phyloP scores from a whole-genome alignment of 1,140 invertebrate species.

The Lutraria rhynchaena region DNA sequence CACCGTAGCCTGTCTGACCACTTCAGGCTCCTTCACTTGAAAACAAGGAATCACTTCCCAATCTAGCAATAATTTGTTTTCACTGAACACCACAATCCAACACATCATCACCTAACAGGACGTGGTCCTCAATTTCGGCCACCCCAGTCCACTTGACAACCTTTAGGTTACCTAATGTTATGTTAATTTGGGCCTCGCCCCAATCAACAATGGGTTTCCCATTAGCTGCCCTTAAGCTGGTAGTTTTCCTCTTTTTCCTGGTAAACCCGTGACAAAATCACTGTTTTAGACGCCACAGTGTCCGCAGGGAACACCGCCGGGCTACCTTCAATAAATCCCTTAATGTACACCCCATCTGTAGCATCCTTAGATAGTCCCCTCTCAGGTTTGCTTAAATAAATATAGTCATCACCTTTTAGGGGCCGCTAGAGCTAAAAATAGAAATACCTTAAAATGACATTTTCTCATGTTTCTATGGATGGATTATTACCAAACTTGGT shows the following conservation, averaged over 20 bases:
- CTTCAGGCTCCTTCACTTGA: not conserved
- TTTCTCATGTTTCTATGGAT: too few species aligned
- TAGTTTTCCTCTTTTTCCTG: not conserved
- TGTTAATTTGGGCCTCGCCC: conserved; percentile 17
- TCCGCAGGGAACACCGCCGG: conserved; percentile 12
- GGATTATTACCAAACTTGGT: too few species aligned
- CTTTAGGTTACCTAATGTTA: not conserved
- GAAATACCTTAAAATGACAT: too few species aligned
- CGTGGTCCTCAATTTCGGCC: conserved; percentile 22
- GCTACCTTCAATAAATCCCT: not conserved
- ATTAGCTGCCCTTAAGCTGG: not conserved
- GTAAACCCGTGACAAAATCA: conserved; percentile 7
- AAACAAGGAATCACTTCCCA: conserved; percentile 6
- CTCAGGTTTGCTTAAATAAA: too few species aligned
- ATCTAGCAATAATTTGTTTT: conserved; percentile 8
- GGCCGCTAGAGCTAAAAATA: too few species aligned
- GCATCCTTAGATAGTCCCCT: too few species aligned
- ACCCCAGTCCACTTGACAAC: not conserved
- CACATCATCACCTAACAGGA: not conserved
- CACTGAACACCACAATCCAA: conserved; percentile 17
- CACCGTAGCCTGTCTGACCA: not conserved
- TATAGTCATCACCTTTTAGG: too few species aligned
- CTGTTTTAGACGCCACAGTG: conserved; percentile 2
- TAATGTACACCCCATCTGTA: conserved; percentile 15
- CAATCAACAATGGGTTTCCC: conserved; percentile 9